Evolutionary conservation across 2,113 vertebrate species (phyloP), one percentile per base, ranked within the genome.

Genomic region (Cheilinus undulatus): DNA sequence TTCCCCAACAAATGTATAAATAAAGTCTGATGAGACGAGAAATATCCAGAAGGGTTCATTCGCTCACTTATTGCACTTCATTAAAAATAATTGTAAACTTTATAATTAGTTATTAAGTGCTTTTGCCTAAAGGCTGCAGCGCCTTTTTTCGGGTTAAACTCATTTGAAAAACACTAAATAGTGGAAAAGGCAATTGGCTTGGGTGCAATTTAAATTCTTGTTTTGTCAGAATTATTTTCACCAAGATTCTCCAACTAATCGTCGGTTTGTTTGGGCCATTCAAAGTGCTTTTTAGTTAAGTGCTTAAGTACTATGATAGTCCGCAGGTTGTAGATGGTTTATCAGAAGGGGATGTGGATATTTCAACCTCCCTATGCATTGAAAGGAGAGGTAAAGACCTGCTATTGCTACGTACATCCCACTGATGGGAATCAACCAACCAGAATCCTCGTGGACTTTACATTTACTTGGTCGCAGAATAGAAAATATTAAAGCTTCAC

Each of bases 261-360:
- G 45, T 23, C 34, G 66, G 43, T 62, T 36, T 30, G 67, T 68
- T 40, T 38, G 69, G 84, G 73, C 50, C 43, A 1, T 75, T 77
- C 73, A 90, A 88, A 91, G 91, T 91, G 88, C 88, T 80, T 88
- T 50, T 50, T 69, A 72, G 61, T 73, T 85, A 88, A 86, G 86
- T 88, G 86, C 87, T 82, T 19, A 26, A 20, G 69, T 69, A 62
- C 27, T 59, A 66, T 22, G 42, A 48, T 22, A 51, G 57, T 78
- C 69, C 26, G 59, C 32, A n/a, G 50, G 50, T 10, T 40, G 27
- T 3, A 13, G 42, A 45, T 49, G 52, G 24, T 62, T 8, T 48
- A 38, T 69, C 42, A 60, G 56, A 22, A 50, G 62, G 71, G 14
- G 24, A 50, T 14, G 30, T 7, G 22, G 15, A 46, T 57, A 34